Evolutionary conservation across 2,797 vertebrate genomes (phyloP), one percentile per base, ranked within the genome.

Genomic region (Somateria mollissima): DNA sequence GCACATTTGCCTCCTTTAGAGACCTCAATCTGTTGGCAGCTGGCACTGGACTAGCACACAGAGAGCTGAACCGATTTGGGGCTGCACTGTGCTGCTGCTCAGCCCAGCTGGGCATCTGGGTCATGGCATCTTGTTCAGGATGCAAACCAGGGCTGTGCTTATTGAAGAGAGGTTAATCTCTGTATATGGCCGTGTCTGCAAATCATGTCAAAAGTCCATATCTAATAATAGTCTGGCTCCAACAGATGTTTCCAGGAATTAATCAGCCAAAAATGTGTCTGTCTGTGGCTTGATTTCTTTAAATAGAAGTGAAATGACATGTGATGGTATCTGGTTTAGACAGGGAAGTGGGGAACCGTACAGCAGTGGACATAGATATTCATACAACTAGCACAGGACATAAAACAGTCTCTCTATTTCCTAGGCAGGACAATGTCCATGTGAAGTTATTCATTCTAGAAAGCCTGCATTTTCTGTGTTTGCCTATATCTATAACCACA

Each of bases 201-300:
- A 96, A 97, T 95, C 91, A 92, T 95, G 97, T 92, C 95, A 94
- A 49, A 97, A 94, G 90, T 79, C 95, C 89, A 93, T 53, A 65
- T 89, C 96, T 97, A 96, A 87, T 94, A 88, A 95, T 97, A 97
- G 62, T 61, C 17, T 92, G 80, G 65, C 85, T 95, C 64, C 56
- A 96, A 76, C 93, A 97, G 93, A 97, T 96, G 95, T 96, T 96
- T 95, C 84, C 90, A 95, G 95, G 73, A 97, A 97, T 95, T 94
- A 97, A 97, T 95, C 93, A 95, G 89, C 51, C 75, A 69, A 54
- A 77, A 87, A 77, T 84, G 80, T 86, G 70, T 88, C 80, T 92
- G 60, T 41, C 27, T 96, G 79, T 18, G 10, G 94, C 78, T 97
- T 92, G 88, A 86, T 93, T 97, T 96, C 74, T 91, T 84, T 32